These are phyloP conservation scores for Matsumyia berberina DNA, from an alignment of 2,888 invertebrate species.

Conservation along the genomic window DNA sequence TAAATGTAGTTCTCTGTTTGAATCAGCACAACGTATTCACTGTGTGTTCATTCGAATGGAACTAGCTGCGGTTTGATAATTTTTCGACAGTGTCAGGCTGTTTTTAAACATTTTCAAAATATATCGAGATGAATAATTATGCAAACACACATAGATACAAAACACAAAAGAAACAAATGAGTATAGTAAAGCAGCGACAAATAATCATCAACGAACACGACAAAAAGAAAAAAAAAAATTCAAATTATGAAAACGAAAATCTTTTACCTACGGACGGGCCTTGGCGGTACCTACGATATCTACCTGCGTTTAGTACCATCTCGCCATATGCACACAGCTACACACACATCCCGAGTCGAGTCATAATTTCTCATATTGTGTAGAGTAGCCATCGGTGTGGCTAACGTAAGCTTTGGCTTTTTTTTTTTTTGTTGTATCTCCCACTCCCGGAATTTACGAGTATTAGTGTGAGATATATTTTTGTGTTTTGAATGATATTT, in stretches of 20 bases:
- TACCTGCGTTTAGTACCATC: slow-evolving; percentile 59
- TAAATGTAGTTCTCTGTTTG: slow-evolving; percentile 59
- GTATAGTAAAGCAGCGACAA: slow-evolving; percentile 62
- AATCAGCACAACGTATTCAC: slow-evolving; percentile 82
- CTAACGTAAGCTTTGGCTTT: slow-evolving; percentile 60
- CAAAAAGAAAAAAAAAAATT: slow-evolving; percentile 68
- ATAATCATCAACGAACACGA: slow-evolving; percentile 78
- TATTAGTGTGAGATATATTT: slow-evolving; percentile 73
- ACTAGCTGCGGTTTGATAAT: slow-evolving; percentile 85
- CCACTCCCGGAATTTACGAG: slow-evolving; percentile 64
- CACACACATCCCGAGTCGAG: slow-evolving; percentile 43
- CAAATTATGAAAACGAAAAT: slow-evolving; percentile 75
- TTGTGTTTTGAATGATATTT: slow-evolving; percentile 71
- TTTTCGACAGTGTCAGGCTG: slow-evolving; percentile 84
- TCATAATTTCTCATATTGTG: slow-evolving; percentile 67
- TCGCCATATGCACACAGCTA: slow-evolving; percentile 15
- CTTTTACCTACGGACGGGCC: slow-evolving; percentile 61
- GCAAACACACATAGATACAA: slow-evolving; percentile 78
- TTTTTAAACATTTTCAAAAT: slow-evolving; percentile 84
- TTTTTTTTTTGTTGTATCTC: slow-evolving; percentile 50
- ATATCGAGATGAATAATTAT: slow-evolving; percentile 80
- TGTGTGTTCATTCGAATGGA: slow-evolving; percentile 85
- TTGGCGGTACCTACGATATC: slow-evolving; percentile 52
- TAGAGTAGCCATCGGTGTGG: not conserved
- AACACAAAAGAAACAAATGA: slow-evolving; percentile 63